phyloP scores from a whole-genome alignment of 2,113 vertebrate species.

The Bos taurus region DNA sequence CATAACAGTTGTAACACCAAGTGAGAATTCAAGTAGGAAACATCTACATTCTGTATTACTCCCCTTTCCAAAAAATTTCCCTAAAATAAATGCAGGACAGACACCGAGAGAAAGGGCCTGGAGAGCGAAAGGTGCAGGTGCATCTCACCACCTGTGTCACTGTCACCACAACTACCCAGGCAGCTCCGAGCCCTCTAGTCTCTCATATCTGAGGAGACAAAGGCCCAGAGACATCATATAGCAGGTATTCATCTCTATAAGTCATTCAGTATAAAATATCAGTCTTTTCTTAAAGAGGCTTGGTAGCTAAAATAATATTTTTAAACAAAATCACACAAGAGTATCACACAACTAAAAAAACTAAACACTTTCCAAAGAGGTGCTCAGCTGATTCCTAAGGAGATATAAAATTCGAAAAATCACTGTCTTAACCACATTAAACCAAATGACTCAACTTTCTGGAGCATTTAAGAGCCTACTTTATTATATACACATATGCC shows the following conservation, averaged over 20 bases:
- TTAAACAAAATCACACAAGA: not conserved
- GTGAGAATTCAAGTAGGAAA: not conserved
- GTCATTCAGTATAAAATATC: not conserved
- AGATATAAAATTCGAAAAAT: not conserved
- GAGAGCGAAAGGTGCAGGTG: too few relatives aligned
- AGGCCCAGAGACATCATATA: not conserved
- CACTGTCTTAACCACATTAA: not conserved
- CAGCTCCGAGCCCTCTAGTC: too few relatives aligned
- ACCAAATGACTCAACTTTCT: not conserved
- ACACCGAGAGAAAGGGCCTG: not conserved
- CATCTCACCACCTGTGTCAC: not conserved
- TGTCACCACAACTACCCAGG: not conserved
- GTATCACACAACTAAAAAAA: not conserved
- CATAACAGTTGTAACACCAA: not conserved
- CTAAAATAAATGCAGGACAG: not conserved
- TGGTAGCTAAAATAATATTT: not conserved
- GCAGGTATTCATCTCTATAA: not conserved
- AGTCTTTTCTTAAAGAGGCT: not conserved
- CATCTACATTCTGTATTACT: not conserved
- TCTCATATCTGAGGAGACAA: not conserved
- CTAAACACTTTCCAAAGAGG: not conserved
- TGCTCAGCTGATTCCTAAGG: not conserved
- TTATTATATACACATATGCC: not conserved
- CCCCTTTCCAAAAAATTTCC: not conserved
- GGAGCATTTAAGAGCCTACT: not conserved